Conservation (phyloP, 2,888 invertebrate species). For the Megamerina dolium region DNA sequence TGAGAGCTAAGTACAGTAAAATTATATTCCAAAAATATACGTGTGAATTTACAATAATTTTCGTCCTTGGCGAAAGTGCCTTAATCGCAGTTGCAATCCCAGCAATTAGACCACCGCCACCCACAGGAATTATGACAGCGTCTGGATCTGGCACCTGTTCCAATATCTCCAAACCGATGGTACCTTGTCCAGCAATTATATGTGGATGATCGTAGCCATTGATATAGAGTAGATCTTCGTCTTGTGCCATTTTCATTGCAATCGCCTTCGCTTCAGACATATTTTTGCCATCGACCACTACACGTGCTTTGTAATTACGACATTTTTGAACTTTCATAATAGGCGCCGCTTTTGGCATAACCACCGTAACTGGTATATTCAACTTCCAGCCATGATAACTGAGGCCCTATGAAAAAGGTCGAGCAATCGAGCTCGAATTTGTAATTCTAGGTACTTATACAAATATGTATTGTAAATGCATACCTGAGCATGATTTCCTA, state of each 20-base stretch:
- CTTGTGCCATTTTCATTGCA: slow-evolving; percentile 70
- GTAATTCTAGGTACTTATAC: background rate
- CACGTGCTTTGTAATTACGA: slow-evolving; percentile 74
- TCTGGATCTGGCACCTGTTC: slow-evolving; percentile 85
- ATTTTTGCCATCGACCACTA: slow-evolving; percentile 67
- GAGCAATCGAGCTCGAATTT: background rate
- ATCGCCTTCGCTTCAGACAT: slow-evolving; percentile 78
- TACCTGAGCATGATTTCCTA: slow-evolving; percentile 86
- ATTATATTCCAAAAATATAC: background rate
- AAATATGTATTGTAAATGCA: background rate
- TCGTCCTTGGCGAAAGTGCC: slow-evolving; percentile 71
- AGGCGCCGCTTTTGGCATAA: slow-evolving; percentile 94
- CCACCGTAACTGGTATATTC: slow-evolving; percentile 70
- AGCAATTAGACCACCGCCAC: slow-evolving; percentile 84
- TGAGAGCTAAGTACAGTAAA: background rate
- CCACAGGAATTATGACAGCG: slow-evolving; percentile 86
- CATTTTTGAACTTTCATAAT: slow-evolving; percentile 94
- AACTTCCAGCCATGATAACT: slow-evolving; percentile 73
- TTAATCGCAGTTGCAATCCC: slow-evolving; percentile 87
- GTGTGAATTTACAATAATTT: slow-evolving; percentile 70
- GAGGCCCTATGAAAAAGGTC: slow-evolving; percentile 47
- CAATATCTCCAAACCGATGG: slow-evolving; percentile 85
- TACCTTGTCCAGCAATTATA: slow-evolving; percentile 93
- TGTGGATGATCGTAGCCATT: slow-evolving; percentile 95
- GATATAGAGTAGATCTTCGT: slow-evolving; percentile 70